Evolutionary conservation across 2,797 vertebrate species (phyloP).

Genomic region (Sebastolobus alascanus): DNA sequence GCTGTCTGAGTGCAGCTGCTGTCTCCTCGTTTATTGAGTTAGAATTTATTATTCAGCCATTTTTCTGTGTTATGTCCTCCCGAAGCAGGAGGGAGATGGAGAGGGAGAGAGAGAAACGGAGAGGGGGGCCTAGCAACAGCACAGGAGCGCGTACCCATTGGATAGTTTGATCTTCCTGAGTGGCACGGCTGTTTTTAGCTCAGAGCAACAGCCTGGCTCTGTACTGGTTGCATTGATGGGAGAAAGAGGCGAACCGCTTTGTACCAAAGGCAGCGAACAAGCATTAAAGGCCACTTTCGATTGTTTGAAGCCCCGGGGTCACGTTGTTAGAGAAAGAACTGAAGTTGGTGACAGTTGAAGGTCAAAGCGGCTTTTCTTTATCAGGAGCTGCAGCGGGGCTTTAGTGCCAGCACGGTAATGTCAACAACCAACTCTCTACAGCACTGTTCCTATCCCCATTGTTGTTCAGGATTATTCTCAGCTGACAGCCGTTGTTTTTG

Average conservation of each 20-base stretch:
- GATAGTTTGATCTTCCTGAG: constrained; percentile 84
- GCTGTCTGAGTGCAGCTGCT: constrained; percentile 83
- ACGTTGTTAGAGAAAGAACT: constrained; percentile 46
- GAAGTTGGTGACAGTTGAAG: constrained; percentile 66
- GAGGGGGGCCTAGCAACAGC: constrained; percentile 84
- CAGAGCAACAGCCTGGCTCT: constrained; percentile 77
- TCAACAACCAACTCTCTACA: constrained; percentile 48
- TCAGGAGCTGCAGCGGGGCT: constrained; percentile 47
- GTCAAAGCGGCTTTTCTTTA: constrained; percentile 67
- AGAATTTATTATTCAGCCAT: constrained; percentile 87
- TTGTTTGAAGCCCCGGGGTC: constrained; percentile 62
- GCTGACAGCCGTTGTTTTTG: constrained; percentile 53
- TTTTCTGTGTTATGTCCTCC: constrained; percentile 84
- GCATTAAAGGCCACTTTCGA: constrained; percentile 55
- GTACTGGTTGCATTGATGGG: constrained; percentile 65
- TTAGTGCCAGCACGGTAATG: constrained; percentile 26
- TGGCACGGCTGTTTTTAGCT: constrained; percentile 82
- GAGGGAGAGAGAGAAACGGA: constrained; percentile 64
- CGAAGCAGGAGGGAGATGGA: constrained; percentile 74
- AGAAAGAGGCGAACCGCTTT: constrained; percentile 58
- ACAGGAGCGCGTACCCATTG: constrained; percentile 80
- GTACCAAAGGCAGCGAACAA: constrained; percentile 46
- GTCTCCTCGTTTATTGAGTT: constrained; percentile 85
- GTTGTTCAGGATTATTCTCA: constrained; percentile 54
- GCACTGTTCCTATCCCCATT: constrained; percentile 31